Base-by-base conservation (phyloP, 2,113 vertebrate genomes). In the Phoxinus phoxinus region DNA sequence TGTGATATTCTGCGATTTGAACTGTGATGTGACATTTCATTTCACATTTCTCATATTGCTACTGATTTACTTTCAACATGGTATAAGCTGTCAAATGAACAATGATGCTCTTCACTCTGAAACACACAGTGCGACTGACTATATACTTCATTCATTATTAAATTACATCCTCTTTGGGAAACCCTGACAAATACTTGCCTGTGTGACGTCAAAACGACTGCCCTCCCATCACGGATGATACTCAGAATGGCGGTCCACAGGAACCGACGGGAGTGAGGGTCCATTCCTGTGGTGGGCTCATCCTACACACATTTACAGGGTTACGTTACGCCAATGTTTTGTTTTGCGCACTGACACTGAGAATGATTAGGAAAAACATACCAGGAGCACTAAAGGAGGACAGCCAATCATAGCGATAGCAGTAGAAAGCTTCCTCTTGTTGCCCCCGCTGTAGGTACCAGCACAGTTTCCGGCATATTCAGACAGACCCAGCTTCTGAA, bases 231-330 rank as follows among this genome's bases (percentile, higher is more conserved):
- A 91, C 93, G 95, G 89, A 98, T 97, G 88, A 99, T 93, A 0
- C 95, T 95, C 91, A 97, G 91, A 81, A 99, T 97, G 13, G 96
- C 95, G 32, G 97, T 97, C 98, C 98, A 99, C 77, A 99, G 92
- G 91, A 98, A 95, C 78, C 96, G 96, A 0, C 96, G 95, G 0
- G 97, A 97, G 90, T 97, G 96, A 12, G 98, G 98, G 88, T 99
- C 98, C 97, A 99, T 99, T 44, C 98, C 98, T 0, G 97, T 98
- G 1, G 97, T 99, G 0, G 98, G 98, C 87, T 99, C 98, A 65
- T 99, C 98, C 98, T 99, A 69, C 37, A 78, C 27, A 25, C 15
- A 76, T 48, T 3, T 6, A 37, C 53, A 53, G 17, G 0, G 32
- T 35, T 19, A 9, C 17, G 59, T 81, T 73, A 84, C 17, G 65